These are phyloP conservation scores for Barbus barbus DNA, from an alignment of 2,113 vertebrate genomes.

Conservation along the genomic window DNA sequence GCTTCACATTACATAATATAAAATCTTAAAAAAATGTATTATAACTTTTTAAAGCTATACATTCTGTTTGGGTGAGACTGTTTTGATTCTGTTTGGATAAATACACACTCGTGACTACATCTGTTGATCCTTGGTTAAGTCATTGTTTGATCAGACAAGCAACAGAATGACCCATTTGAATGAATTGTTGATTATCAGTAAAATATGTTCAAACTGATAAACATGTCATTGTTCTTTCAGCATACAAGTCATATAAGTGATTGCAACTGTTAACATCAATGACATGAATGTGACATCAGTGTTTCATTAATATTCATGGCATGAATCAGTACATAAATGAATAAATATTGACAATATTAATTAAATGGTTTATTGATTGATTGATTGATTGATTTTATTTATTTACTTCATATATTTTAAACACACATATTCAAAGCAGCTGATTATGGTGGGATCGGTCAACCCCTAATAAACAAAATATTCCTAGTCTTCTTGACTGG, in stretches of 20 bases:
- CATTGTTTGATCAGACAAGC: background rate
- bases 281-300: background rate
- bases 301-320: background rate
- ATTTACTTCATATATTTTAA: background rate
- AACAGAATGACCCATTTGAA: background rate
- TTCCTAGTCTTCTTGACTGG: background rate
- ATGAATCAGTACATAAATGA: background rate
- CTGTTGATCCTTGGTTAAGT: background rate
- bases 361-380: background rate
- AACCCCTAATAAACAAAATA: background rate
- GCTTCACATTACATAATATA: background rate
- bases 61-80: background rate
- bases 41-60: background rate
- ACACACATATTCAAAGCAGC: background rate
- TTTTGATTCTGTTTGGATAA: background rate
- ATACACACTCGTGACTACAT: background rate
- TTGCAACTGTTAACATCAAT: background rate
- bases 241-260: background rate
- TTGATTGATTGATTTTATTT: too few relatives aligned
- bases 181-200: background rate
- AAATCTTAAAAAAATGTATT: too few relatives aligned
- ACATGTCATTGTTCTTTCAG: background rate
- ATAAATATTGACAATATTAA: background rate
- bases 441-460: background rate
- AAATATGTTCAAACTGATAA: background rate